Conservation (phyloP, 30 jellyfish, hydroid and myxozoan species). For the Aurelia sp. region DNA sequence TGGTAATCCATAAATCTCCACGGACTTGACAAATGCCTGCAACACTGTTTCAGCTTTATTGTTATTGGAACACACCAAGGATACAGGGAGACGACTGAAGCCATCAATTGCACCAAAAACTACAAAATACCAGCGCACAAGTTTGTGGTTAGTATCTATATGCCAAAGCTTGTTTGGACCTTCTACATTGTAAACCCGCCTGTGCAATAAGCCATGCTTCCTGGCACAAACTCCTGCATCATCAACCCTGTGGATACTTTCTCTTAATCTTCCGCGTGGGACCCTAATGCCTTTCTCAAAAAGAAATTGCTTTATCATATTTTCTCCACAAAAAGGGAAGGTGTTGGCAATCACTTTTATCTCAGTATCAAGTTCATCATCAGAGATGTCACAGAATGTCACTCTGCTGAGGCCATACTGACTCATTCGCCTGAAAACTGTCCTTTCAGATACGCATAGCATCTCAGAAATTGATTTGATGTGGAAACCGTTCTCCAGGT, state of each 20-base stretch:
- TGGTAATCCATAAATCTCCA: too few species aligned
- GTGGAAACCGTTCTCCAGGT: constrained; percentile 38
- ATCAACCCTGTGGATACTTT: too few species aligned
- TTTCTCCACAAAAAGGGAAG: too few species aligned
- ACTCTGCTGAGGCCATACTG: constrained; percentile 38
- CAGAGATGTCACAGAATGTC: constrained; percentile 41
- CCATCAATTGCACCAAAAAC: constrained; percentile 73
- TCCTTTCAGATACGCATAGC: constrained; percentile 52
- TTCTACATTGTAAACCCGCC: constrained; percentile 71
- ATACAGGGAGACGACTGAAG: constrained; percentile 73
- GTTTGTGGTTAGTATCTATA: constrained; percentile 14
- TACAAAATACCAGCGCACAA: constrained; percentile 61
- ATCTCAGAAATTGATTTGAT: constrained; percentile 27
- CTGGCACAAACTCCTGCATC: constrained; percentile 2
- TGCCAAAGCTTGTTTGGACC: constrained; percentile 82
- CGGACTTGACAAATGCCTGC: too few species aligned
- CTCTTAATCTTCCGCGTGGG: too few species aligned
- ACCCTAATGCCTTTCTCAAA: too few species aligned
- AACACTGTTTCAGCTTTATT: too few species aligned
- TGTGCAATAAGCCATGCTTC: constrained; percentile 25
- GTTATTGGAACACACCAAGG: too few species aligned
- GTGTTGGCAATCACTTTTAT: neutral
- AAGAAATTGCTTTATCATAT: too few species aligned
- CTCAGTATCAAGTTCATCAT: constrained; percentile 37
- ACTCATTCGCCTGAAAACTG: constrained; percentile 53